A percentile compares a stretch with the other conserved stretches of the same genome.
phyloP scores from a whole-genome alignment of 2,797 vertebrate genomes.

The Microctenopoma lineatum region DNA sequence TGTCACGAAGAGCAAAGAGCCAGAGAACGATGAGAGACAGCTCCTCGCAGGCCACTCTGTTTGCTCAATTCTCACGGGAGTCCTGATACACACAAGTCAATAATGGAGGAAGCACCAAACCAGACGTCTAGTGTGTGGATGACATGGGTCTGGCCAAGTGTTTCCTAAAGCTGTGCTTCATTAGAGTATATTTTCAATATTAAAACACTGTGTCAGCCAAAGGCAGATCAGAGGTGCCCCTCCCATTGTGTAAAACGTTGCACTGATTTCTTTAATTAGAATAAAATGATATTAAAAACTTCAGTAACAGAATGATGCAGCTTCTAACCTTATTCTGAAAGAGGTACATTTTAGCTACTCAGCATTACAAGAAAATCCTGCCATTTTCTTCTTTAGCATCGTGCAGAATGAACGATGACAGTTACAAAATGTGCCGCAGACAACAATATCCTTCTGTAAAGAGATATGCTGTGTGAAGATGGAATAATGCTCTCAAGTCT shows the following conservation, averaged over 20 bases:
- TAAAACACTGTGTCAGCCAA: too few relatives aligned
- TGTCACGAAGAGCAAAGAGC: constrained; percentile 72
- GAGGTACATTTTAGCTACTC: too few relatives aligned
- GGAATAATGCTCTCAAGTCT: constrained; percentile 61
- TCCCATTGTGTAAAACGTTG: too few relatives aligned
- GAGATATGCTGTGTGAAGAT: constrained; percentile 38
- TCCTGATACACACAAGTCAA: constrained; percentile 72
- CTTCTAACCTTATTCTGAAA: too few relatives aligned
- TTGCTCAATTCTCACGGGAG: constrained; percentile 75
- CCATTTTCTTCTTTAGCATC: too few relatives aligned
- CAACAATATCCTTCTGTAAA: constrained; percentile 28
- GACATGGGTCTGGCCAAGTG: constrained; percentile 3
- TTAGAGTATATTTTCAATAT: not conserved
- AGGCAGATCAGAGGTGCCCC: too few relatives aligned
- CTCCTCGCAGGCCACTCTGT: constrained; percentile 73
- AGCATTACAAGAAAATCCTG: too few relatives aligned
- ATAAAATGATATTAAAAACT: too few relatives aligned
- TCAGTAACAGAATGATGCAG: too few relatives aligned
- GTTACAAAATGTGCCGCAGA: constrained; percentile 29
- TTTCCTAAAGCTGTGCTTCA: not conserved
- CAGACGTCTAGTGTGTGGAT: constrained; percentile 36
- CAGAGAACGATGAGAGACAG: constrained; percentile 67
- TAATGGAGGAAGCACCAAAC: constrained; percentile 59
- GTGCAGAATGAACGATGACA: constrained; percentile 16
- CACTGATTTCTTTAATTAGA: too few relatives aligned